Evolutionary conservation across 2,888 invertebrate genomes (phyloP), one percentile per base, ranked within the genome.

Genomic region (Drosophila atroscutellata): DNA sequence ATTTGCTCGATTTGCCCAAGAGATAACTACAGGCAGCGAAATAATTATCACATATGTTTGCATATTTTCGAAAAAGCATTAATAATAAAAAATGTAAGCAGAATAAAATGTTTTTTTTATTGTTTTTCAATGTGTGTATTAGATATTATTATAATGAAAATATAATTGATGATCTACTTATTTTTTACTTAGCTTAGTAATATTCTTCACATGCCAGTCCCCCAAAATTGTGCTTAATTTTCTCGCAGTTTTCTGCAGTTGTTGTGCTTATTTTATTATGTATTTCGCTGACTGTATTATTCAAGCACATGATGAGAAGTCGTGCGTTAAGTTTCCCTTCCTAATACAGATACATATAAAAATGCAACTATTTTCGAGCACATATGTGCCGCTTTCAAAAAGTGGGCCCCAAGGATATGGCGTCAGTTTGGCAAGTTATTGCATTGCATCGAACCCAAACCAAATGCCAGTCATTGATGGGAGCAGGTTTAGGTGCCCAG

Each of bases 371-470:
- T 61, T 71, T 51, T 54, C 8, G 32, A 52, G 58, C 26, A 34
- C 32, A 60, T 32, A 57, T 72, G 52, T 68, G 54, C 56, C 58
- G 26, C 37, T 59, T 32, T n/a, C 66, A 85, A 86, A 83, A 83
- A 86, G 50, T 71, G 68, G 59, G 63, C 84, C 84, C 89, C 61
- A 78, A 64, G 89, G 84, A 89, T 64, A 76, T 85, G 84, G 81
- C 73, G 89, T 83, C 89, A 78, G 77, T 80, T 81, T 88, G 84
- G 81, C 67, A 85, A 86, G 81, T 85, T 85, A 89, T 84, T 89
- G 84, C 89, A 58, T 72, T 72, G 82, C 76, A 78, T 60, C 54
- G 72, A 74, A 51, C 65, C 61, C 72, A 32, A 47, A 42, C 60
- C 42, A 26, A 63, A 13, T 47, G 30, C 58, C 28, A 63, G 39